Base-by-base conservation (phyloP, 2,797 vertebrate species). In the Notamacropus eugenii region DNA sequence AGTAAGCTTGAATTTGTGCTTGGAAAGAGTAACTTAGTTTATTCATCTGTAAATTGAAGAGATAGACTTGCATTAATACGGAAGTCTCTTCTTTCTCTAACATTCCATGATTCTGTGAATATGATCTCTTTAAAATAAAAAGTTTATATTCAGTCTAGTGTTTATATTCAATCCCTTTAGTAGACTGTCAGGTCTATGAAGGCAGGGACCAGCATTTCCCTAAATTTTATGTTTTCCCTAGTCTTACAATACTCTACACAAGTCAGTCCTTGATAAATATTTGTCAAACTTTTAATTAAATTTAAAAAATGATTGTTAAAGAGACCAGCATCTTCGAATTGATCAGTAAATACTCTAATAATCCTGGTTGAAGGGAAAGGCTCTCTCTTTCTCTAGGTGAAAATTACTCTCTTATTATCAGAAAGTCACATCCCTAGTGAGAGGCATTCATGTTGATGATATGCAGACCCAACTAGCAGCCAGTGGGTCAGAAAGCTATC, bases 401-500 rank as follows among this genome's bases (percentile, higher is more conserved):
- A 46, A 82, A 82, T 82, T 9, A 8, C 67, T 74, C n/a, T 74
- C n/a, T 82, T 46, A 46, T 82, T 3, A 46, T 46, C n/a, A 24
- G 67, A 46, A 67, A 67, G n/a, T 46, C 67, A 82, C 67, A 40
- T 24, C 67, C 16, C 19, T 40, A 9, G 19, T 82, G 67, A 24
- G 16, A 46, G 40, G 40, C 22, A 40, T 19, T 55, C 54, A 46
- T 55, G 6, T 40, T 92, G 10, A 74, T 93, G 92, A 55, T 93
- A 40, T 62, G 54, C 54, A 90, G 91, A 94, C 0, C 31, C 22
- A n/a, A 11, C n/a, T n/a, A 93, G 50, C 62, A 90, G n/a, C 3
- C 90, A 46, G 54, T 96, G 50, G 54, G 28, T 16, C 93, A 95
- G 54, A 93, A 94, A 90, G 95, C 50, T 91, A 93, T 96, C 94